A percentile compares a stretch with the other conserved stretches of the same genome.
phyloP scores from a whole-genome alignment of 2,888 invertebrate species.

The Lingula anatina region DNA sequence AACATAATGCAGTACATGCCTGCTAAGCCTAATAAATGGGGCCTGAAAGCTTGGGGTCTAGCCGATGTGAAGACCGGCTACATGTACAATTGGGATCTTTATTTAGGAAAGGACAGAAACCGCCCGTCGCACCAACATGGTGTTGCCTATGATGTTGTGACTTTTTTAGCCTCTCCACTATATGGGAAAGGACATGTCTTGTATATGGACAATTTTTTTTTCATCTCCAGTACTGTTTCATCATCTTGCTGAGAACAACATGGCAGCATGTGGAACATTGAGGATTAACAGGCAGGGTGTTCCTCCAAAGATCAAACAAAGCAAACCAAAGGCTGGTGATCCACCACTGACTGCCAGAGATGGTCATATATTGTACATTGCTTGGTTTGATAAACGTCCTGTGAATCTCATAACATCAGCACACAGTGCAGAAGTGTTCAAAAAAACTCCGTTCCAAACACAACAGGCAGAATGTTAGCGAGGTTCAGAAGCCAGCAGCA shows the following conservation, averaged over 20 bases:
- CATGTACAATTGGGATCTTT: slow-evolving; percentile 5
- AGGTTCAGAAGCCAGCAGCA: no score
- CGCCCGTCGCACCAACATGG: background rate
- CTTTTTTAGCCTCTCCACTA: background rate
- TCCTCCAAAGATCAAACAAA: background rate
- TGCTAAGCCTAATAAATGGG: slow-evolving; percentile 10
- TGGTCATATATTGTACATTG: background rate
- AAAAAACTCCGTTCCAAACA: no score
- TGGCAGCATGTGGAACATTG: background rate
- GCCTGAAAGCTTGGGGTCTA: slow-evolving; percentile 8
- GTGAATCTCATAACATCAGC: background rate
- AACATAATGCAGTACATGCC: slow-evolving; percentile 6
- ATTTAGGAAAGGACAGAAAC: background rate
- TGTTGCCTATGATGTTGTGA: background rate
- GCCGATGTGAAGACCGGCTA: slow-evolving; percentile 5
- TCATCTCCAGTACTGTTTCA: background rate
- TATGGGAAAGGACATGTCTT: background rate
- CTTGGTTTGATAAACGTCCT: background rate
- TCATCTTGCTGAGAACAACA: background rate
- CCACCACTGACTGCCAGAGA: background rate
- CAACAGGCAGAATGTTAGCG: no score
- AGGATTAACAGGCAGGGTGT: background rate
- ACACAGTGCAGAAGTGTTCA: no score
- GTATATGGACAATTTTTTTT: background rate
- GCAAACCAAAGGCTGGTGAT: background rate